Evolutionary conservation across 92 coral and sea anemone genomes (phyloP), one percentile per base, ranked within the genome.

Genomic region (Porites lobata): DNA sequence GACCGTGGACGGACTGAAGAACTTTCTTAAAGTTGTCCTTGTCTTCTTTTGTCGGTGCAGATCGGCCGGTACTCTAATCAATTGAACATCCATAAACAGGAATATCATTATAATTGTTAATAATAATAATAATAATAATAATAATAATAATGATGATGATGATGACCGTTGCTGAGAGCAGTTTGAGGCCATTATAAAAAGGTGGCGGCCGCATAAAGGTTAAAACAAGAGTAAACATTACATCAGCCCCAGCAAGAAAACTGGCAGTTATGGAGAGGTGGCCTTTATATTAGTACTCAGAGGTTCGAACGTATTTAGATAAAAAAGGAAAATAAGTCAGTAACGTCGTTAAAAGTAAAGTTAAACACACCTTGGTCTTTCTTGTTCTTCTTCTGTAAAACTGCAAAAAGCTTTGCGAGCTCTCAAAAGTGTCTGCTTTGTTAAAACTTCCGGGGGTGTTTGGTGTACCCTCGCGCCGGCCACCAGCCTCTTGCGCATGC

Each of bases 21-120:
- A 94, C 94, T 51, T 90, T 93, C 72, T 89, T 92, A 65, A 95
- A 95, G 29, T 85, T 91, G 20, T 95, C 98, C 85, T 88, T 89
- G 81, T 96, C 97, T 7, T 96, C 98, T 82, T 96, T 96, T 15
- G 90, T 82, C 1, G 99, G 98, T 70, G 91, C 96, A 18, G 90
- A 61, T 9, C 99, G 96, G 7, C 99, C 99, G n/a, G 94, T 89
- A 69, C 96, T 96, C 99, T 96, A 51, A 24, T 53, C 53, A 24
- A 54, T 21, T 9, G 52, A 38, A 38, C 17, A 71, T 9, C 29
- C 53, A 17, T 13, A 65, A 5, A 21, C 11, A 19, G 12, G 70
- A 21, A 21, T 65, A 65, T 9, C 56, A 6, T 72, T 18, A 38
- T 0, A 38, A 38, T 38, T 38, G 47, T 38, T 38, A 38, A 38